These are phyloP conservation scores for Ips nitidus DNA, from an alignment of 1,140 invertebrate genomes.

Conservation along the genomic window DNA sequence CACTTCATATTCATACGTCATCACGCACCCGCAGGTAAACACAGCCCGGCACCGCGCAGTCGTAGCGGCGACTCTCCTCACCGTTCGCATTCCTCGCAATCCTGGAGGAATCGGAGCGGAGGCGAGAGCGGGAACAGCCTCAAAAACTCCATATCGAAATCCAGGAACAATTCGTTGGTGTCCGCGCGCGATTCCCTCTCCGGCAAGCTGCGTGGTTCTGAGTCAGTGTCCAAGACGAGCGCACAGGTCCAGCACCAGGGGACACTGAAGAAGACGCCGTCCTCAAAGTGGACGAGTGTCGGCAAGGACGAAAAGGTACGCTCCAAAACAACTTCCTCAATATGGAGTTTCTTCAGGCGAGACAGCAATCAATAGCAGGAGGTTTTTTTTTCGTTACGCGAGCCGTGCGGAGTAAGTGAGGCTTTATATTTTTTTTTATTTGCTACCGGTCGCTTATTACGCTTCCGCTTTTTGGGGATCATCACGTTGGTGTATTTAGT, in stretches of 20 bases:
- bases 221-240: constrained; percentile 51
- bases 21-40: constrained; percentile 48
- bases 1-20: constrained; percentile 15
- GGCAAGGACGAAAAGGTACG: constrained; percentile 62
- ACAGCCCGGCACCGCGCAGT: constrained; percentile 53
- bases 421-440: constrained; percentile 45
- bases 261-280: constrained; percentile 37
- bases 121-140: constrained; percentile 45
- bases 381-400: constrained; percentile 39
- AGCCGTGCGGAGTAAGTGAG: constrained; percentile 47
- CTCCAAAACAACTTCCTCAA: constrained; percentile 61
- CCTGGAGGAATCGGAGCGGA: constrained; percentile 52
- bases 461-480: constrained; percentile 37
- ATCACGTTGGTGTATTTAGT: constrained; percentile 17
- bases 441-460: constrained; percentile 36
- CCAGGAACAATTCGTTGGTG: constrained; percentile 53
- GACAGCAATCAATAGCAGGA: constrained; percentile 53
- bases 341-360: constrained; percentile 67
- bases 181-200: constrained; percentile 62
- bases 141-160: constrained; percentile 47
- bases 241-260: neutral
- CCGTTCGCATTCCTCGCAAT: constrained; percentile 56
- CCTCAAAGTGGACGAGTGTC: constrained; percentile 28
- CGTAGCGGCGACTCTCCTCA: constrained; percentile 55
- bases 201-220: constrained; percentile 57